Evolutionary conservation across 2,113 vertebrate genomes (phyloP).

Genomic region (Trachemys scripta): DNA sequence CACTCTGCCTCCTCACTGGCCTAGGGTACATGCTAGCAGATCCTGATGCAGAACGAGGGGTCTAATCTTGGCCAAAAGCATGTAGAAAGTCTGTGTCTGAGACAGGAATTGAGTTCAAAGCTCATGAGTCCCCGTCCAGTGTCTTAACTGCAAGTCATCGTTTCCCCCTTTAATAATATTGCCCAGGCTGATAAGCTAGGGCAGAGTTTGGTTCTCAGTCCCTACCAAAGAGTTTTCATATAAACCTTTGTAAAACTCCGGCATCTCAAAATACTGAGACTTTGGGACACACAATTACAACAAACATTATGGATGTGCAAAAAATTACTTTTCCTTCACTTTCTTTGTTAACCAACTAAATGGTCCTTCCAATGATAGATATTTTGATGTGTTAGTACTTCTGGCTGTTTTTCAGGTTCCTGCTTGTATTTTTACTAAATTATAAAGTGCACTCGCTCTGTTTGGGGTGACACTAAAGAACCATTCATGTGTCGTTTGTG

Average conservation of each 20-base stretch:
- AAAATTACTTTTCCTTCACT: background rate
- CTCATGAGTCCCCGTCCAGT: background rate
- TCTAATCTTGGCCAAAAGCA: accelerated
- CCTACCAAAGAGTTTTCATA: background rate
- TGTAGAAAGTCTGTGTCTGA: background rate
- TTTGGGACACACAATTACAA: background rate
- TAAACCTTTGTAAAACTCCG: background rate
- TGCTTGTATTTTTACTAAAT: background rate
- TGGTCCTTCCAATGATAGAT: background rate
- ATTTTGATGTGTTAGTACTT: background rate
- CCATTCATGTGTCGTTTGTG: background rate
- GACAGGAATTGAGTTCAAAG: background rate
- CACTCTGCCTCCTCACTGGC: background rate
- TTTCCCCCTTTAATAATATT: background rate
- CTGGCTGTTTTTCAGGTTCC: background rate
- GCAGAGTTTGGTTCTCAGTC: background rate
- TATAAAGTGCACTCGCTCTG: background rate
- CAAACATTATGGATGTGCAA: background rate
- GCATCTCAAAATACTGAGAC: background rate
- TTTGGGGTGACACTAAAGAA: background rate
- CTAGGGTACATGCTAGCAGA: background rate
- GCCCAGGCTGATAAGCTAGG: background rate
- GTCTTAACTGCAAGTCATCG: background rate
- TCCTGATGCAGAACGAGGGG: background rate
- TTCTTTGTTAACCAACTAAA: background rate